Conservation (phyloP, 2,113 vertebrate species). For the Odontophorus gujanensis region DNA sequence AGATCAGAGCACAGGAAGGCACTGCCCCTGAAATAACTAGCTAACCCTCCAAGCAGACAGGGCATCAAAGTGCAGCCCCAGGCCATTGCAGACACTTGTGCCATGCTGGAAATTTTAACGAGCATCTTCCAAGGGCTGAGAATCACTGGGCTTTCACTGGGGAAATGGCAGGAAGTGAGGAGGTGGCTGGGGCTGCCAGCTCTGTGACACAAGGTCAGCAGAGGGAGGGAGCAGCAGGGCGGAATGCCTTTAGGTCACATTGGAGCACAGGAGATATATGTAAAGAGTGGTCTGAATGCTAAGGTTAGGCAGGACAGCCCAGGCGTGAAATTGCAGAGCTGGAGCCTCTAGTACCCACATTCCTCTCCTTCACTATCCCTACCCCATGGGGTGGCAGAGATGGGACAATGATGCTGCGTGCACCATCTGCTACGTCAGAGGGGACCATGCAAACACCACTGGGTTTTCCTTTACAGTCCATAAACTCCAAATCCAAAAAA, state of each 20-base stretch:
- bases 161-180: background rate
- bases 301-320: background rate
- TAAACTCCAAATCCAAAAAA: background rate
- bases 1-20: background rate
- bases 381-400: background rate
- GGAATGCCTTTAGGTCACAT: background rate
- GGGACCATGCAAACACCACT: accelerated
- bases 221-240: background rate
- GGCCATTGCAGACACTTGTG: background rate
- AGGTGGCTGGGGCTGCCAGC: background rate
- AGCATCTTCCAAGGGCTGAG: background rate
- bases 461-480: background rate
- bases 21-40: background rate
- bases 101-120: background rate
- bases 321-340: background rate
- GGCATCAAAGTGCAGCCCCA: background rate
- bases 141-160: background rate
- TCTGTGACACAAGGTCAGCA: background rate
- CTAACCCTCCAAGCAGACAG: background rate
- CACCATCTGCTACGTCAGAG: background rate
- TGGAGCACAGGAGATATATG: background rate
- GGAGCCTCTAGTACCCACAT: background rate
- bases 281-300: background rate
- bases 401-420: background rate
- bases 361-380: background rate